Evolutionary conservation across 2,113 vertebrate species (phyloP).

Genomic region (Rhea pennata): DNA sequence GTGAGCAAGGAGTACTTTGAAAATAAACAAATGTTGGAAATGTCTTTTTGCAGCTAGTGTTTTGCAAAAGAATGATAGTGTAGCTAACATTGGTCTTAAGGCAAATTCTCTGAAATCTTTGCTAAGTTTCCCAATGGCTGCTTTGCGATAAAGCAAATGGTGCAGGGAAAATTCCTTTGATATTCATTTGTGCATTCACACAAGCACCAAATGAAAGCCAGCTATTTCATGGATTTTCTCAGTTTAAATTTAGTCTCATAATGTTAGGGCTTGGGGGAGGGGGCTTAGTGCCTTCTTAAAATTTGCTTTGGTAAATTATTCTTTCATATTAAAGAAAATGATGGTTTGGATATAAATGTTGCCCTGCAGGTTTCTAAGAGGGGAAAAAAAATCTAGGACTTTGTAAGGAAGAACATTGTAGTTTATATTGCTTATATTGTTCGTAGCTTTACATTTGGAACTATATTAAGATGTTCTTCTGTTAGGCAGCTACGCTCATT

Average conservation of each 20-base stretch:
- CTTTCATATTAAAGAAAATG: neutral
- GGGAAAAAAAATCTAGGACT: neutral
- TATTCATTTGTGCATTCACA: neutral
- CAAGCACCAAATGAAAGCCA: conserved; percentile 3
- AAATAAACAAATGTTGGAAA: neutral
- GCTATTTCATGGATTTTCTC: neutral
- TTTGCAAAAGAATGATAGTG: neutral
- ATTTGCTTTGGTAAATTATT: neutral
- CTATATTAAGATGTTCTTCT: neutral
- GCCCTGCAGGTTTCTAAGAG: neutral
- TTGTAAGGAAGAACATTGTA: neutral
- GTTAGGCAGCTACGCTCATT: neutral
- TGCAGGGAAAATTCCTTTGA: neutral
- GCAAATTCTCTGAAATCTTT: neutral
- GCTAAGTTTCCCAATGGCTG: neutral
- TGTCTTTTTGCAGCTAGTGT: neutral
- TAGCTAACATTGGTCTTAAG: neutral
- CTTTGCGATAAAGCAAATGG: neutral
- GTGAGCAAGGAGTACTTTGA: neutral
- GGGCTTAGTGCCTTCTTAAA: neutral
- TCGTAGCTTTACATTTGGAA: neutral
- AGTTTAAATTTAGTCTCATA: neutral
- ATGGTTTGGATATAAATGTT: neutral
- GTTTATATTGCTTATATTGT: too few relatives aligned
- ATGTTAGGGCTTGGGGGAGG: neutral